Percentiles rank a stretch among this genome's conserved stretches.
phyloP scores from a whole-genome alignment of 2,888 invertebrate species.

The Melieria crassipennis region DNA sequence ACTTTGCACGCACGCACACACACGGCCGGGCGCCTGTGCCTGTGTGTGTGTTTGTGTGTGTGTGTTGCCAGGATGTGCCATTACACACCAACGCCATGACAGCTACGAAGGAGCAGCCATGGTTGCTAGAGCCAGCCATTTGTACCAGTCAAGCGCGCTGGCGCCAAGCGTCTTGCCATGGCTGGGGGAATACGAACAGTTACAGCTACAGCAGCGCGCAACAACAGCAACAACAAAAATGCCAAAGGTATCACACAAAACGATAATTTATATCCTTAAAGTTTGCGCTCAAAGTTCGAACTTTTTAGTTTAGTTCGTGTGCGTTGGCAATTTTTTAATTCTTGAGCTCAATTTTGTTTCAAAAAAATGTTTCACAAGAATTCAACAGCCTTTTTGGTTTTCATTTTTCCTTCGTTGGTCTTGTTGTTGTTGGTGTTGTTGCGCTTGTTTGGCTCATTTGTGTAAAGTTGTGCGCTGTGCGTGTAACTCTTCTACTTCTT shows the following conservation, averaged over 20 bases:
- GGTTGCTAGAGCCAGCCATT: slow-evolving; percentile 48
- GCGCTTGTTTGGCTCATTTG: slow-evolving; percentile 19
- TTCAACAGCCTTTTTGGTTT: slow-evolving; percentile 5
- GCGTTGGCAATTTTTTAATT: slow-evolving; percentile 58
- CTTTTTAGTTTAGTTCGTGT: slow-evolving; percentile 34
- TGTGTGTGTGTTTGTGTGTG: slow-evolving; percentile 37
- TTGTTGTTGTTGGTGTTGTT: slow-evolving; percentile 9
- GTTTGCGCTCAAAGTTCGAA: slow-evolving; percentile 45
- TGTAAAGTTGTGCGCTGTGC: slow-evolving; percentile 12
- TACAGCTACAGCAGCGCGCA: slow-evolving; percentile 11
- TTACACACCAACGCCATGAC: slow-evolving; percentile 42
- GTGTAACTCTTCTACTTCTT: slow-evolving; percentile 12
- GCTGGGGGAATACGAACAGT: slow-evolving; percentile 13
- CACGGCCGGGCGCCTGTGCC: slow-evolving; percentile 42
- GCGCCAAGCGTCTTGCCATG: slow-evolving; percentile 60
- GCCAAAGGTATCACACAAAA: slow-evolving; percentile 50
- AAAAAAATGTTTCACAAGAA: slow-evolving; percentile 55
- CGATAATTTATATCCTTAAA: slow-evolving; percentile 62
- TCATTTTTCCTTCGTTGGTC: background rate
- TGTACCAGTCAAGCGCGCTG: slow-evolving; percentile 62
- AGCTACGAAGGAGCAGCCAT: slow-evolving; percentile 13
- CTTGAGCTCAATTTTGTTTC: slow-evolving; percentile 55
- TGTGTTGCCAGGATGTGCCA: slow-evolving; percentile 34
- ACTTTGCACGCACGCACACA: slow-evolving; percentile 29
- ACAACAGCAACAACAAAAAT: slow-evolving; percentile 38